Evolutionary conservation across 2,797 vertebrate genomes (phyloP).

Genomic region (Sparidentex hasta): DNA sequence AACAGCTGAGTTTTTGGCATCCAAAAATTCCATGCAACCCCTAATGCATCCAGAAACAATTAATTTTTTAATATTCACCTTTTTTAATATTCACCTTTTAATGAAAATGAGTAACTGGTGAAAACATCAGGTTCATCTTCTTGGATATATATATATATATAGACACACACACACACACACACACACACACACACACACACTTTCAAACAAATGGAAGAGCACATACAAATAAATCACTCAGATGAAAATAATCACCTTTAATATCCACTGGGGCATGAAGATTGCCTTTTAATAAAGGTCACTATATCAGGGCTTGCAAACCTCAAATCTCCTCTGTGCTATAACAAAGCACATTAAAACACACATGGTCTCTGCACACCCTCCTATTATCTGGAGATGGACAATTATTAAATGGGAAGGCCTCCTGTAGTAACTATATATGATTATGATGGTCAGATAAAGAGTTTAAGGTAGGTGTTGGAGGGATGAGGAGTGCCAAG

Average conservation of each 20-base stretch:
- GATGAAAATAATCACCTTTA: constrained; percentile 73
- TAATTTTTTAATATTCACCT: too few species aligned
- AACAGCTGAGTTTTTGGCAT: not conserved
- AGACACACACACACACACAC: too few species aligned
- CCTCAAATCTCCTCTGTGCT: constrained; percentile 32
- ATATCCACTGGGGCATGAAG: constrained; percentile 63
- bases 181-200: too few species aligned
- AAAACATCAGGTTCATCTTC: too few species aligned
- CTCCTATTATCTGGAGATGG: constrained; percentile 26
- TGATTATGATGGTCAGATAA: constrained; percentile 2
- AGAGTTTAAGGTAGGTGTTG: constrained; percentile 12
- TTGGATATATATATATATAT: too few species aligned
- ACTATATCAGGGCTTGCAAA: constrained; percentile 45
- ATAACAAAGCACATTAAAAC: constrained; percentile 54
- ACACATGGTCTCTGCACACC: constrained; percentile 42
- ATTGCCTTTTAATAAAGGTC: constrained; percentile 72
- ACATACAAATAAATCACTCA: constrained; percentile 61
- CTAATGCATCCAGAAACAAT: too few species aligned
- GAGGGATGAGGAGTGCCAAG: constrained; percentile 4
- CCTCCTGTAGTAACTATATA: not conserved
- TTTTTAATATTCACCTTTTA: too few species aligned
- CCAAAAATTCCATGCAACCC: not conserved
- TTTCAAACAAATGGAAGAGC: not conserved
- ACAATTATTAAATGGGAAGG: constrained; percentile 33
- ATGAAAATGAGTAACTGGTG: too few species aligned